Conservation (phyloP, 2,888 invertebrate genomes). For the Amphipyra berbera region DNA sequence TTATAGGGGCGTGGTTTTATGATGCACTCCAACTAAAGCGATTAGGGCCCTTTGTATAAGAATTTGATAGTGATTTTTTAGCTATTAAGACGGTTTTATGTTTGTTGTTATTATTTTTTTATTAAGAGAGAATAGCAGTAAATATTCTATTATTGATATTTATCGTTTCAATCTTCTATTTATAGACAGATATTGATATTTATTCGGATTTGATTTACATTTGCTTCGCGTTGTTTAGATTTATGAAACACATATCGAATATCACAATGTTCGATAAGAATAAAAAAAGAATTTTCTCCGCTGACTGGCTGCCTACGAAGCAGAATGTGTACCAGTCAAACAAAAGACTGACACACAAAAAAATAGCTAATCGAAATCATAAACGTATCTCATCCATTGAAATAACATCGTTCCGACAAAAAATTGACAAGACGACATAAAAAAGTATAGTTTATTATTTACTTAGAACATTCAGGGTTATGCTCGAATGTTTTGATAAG, state of each 20-base stretch:
- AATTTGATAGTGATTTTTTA: conserved; percentile 34
- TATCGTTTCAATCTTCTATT: background rate
- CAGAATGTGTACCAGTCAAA: conserved; percentile 40
- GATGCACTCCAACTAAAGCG: conserved; percentile 51
- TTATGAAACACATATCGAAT: conserved; percentile 38
- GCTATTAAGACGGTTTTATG: conserved; percentile 29
- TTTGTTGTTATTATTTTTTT: conserved; percentile 31
- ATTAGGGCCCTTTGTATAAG: conserved; percentile 51
- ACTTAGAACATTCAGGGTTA: conserved; percentile 47
- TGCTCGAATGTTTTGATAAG: conserved; percentile 66
- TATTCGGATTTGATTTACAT: conserved; percentile 8
- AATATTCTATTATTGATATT: background rate
- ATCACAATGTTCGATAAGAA: conserved; percentile 35
- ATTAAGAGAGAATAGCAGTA: conserved; percentile 9
- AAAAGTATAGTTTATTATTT: conserved; percentile 53
- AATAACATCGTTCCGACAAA: conserved; percentile 47
- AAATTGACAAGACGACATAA: conserved; percentile 53
- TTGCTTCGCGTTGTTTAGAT: conserved; percentile 32
- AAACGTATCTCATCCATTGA: conserved; percentile 52
- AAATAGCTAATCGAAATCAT: conserved; percentile 52
- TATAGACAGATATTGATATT: background rate
- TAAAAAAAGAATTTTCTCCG: conserved; percentile 24
- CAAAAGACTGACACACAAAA: conserved; percentile 46
- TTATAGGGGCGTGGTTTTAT: conserved; percentile 54
- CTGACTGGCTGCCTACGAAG: conserved; percentile 47